A percentile compares a stretch with the other conserved stretches of the same genome.
phyloP scores from a whole-genome alignment of 2,797 vertebrate species.

The Selene dorsalis region DNA sequence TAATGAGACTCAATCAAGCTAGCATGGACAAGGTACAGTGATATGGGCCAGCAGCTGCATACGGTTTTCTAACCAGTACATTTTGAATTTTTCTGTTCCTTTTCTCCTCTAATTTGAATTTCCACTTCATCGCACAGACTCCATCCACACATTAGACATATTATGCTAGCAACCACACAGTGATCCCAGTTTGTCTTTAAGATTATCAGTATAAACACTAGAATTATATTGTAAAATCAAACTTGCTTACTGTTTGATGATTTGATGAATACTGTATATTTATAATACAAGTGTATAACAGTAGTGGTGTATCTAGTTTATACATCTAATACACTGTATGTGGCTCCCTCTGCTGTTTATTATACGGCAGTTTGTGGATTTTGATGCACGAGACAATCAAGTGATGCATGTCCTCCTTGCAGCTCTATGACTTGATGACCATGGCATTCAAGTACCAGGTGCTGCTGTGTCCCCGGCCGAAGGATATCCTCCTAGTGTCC shows the following conservation, averaged over 20 bases:
- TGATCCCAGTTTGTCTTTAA: background rate
- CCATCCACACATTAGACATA: background rate
- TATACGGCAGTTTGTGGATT: background rate
- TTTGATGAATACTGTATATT: background rate
- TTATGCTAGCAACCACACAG: background rate
- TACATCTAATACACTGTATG: background rate
- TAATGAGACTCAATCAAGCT: constrained; percentile 98
- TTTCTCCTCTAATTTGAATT: background rate
- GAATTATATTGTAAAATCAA: background rate
- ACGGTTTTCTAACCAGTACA: background rate
- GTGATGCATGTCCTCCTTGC: constrained; percentile 43
- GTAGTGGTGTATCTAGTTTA: background rate
- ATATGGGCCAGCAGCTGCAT: background rate
- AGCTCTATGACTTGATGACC: constrained; percentile 99
- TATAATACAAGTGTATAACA: background rate
- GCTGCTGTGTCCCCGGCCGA: constrained; percentile 93
- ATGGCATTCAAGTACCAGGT: constrained; percentile 99
- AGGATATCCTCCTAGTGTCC: constrained; percentile 94
- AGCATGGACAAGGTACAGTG: constrained; percentile 97
- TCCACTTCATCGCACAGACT: background rate
- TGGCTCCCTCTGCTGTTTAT: constrained; percentile 76
- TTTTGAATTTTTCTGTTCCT: background rate
- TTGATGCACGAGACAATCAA: background rate
- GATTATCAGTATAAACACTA: background rate
- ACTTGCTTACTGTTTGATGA: too few species aligned